phyloP scores from a whole-genome alignment of 2,113 vertebrate genomes.

The Acrocephalus arundinaceus region DNA sequence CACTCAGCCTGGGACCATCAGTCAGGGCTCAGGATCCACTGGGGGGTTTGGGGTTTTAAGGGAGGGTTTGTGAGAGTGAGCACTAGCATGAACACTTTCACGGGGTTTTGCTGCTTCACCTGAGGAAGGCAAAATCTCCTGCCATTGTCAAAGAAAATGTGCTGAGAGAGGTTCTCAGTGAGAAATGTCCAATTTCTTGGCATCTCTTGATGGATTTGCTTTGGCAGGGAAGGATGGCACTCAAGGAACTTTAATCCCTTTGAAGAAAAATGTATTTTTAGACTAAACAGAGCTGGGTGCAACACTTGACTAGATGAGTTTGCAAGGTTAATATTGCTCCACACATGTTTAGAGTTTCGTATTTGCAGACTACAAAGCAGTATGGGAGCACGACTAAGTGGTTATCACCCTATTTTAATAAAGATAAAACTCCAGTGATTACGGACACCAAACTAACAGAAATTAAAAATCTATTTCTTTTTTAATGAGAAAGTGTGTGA shows the following conservation, averaged over 20 bases:
- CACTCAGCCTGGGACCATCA: neutral
- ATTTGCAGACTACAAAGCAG: neutral
- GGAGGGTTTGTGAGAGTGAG: neutral
- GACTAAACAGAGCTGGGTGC: neutral
- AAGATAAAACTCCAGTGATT: neutral
- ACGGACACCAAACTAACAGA: neutral
- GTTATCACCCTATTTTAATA: neutral
- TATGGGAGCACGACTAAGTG: neutral
- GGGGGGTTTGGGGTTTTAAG: neutral
- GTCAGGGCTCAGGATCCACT: neutral
- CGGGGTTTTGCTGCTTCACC: neutral
- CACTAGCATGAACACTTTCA: neutral
- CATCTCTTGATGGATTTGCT: neutral
- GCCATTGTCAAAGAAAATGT: neutral
- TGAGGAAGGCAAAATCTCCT: neutral
- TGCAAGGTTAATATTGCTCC: neutral
- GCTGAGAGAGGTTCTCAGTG: neutral
- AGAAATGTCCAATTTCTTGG: neutral
- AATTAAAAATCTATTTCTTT: neutral
- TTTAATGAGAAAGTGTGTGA: neutral
- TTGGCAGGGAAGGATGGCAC: neutral
- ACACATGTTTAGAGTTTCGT: neutral
- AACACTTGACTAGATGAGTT: neutral
- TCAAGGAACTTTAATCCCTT: neutral
- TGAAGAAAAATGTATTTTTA: constrained; percentile 27